Percentiles rank a stretch among this genome's conserved stretches.
Conservation (phyloP, 1,140 invertebrate species). For the Potamilus streckersoni region DNA sequence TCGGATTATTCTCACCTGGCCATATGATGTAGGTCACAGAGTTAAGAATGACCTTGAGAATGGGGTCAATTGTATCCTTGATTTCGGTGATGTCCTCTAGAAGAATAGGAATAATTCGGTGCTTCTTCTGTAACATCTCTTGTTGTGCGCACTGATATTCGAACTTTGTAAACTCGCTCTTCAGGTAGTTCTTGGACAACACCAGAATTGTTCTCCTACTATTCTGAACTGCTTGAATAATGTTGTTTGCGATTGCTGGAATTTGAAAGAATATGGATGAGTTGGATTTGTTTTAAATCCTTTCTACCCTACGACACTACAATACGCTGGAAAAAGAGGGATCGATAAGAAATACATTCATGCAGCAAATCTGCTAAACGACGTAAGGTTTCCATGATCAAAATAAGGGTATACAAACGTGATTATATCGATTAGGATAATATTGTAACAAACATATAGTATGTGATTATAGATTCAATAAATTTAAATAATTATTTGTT, state of each 20-base stretch:
- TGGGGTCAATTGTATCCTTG: slow-evolving; percentile 40
- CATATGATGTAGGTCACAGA: not conserved
- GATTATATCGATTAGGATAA: too few species aligned
- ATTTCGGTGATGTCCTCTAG: slow-evolving; percentile 43
- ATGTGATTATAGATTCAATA: too few species aligned
- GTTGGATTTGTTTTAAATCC: too few species aligned
- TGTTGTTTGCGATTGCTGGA: slow-evolving; percentile 52
- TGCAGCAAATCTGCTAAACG: too few species aligned
- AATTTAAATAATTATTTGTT: too few species aligned
- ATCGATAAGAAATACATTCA: too few species aligned
- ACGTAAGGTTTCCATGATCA: too few species aligned
- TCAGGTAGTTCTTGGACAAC: slow-evolving; percentile 42
- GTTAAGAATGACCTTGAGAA: slow-evolving; percentile 45
- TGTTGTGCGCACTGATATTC: slow-evolving; percentile 57
- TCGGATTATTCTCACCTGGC: too few species aligned
- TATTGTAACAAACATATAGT: too few species aligned
- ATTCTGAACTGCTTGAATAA: slow-evolving; percentile 49
- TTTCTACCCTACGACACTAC: too few species aligned
- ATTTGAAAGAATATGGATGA: not conserved
- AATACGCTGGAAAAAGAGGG: too few species aligned
- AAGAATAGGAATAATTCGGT: slow-evolving; percentile 56
- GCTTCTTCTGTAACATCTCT: slow-evolving; percentile 49
- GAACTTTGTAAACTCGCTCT: slow-evolving; percentile 53
- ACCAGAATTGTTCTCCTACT: slow-evolving; percentile 53
- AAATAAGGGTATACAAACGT: too few species aligned